These are phyloP conservation scores for Thymelicus lineola DNA, from an alignment of 2,888 invertebrate species.

Conservation along the genomic window DNA sequence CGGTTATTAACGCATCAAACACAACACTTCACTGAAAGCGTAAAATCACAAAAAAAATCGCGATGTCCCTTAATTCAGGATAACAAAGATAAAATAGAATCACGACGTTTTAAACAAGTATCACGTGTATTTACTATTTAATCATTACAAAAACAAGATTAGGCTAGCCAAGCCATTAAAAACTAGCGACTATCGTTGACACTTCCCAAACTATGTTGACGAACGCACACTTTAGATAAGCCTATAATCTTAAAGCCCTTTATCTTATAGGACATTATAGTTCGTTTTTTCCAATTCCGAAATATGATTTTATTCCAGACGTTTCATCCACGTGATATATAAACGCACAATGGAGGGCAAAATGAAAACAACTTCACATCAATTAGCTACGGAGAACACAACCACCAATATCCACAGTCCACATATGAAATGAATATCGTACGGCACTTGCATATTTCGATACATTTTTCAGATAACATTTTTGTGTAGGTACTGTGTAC, in stretches of 20 bases:
- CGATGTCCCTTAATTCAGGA: background rate
- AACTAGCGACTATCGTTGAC: background rate
- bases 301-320: constrained; percentile 38
- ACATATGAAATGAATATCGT: constrained; percentile 7
- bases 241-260: background rate
- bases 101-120: background rate
- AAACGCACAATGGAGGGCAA: constrained; percentile 59
- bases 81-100: background rate
- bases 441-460: background rate
- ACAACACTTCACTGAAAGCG: constrained; percentile 17
- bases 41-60: background rate
- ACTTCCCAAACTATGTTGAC: background rate
- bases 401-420: background rate
- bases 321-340: constrained; percentile 55
- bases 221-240: background rate
- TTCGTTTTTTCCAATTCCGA: background rate
- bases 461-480: constrained; percentile 12
- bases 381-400: constrained; percentile 48
- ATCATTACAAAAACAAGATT: background rate
- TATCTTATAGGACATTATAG: background rate
- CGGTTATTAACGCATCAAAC: constrained; percentile 46
- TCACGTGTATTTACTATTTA: background rate
- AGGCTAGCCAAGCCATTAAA: background rate
- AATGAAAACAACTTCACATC: constrained; percentile 64
- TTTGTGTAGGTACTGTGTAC: background rate